These are phyloP conservation scores for Acanthurus leucopareius DNA, from an alignment of 2,797 vertebrate genomes.

Conservation along the genomic window DNA sequence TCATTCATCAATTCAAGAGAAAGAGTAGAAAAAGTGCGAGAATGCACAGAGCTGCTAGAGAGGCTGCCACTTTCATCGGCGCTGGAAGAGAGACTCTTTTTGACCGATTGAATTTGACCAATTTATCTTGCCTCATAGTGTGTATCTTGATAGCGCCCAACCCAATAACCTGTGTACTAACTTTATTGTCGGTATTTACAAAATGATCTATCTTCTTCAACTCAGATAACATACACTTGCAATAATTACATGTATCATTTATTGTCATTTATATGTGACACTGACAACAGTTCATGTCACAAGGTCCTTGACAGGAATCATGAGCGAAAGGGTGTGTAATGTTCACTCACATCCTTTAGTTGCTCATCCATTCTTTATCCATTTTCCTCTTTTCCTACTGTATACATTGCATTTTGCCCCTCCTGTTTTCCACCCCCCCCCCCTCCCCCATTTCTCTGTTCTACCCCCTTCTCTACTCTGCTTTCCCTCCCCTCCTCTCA, in stretches of 20 bases:
- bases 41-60: too few species aligned
- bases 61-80: too few species aligned
- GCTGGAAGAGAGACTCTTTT: too few species aligned
- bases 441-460: slow-evolving; percentile 4
- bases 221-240: not conserved
- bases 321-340: slow-evolving; percentile 36
- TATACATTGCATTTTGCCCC: slow-evolving; percentile 26
- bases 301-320: slow-evolving; percentile 16
- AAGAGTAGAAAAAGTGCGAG: too few species aligned
- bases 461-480: slow-evolving; percentile 33
- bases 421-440: slow-evolving; percentile 40
- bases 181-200: not conserved
- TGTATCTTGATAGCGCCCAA: not conserved
- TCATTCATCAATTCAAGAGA: too few species aligned
- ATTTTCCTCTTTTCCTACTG: slow-evolving; percentile 17
- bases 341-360: slow-evolving; percentile 22
- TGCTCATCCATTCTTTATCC: slow-evolving; percentile 12
- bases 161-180: not conserved
- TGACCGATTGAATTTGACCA: too few species aligned
- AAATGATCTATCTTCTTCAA: not conserved
- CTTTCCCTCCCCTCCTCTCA: slow-evolving; percentile 67
- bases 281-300: slow-evolving; percentile 19
- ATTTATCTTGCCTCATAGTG: not conserved
- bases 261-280: not conserved
- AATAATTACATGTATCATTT: not conserved